phyloP scores from a whole-genome alignment of 2,113 vertebrate genomes.

The Heteronetta atricapilla region DNA sequence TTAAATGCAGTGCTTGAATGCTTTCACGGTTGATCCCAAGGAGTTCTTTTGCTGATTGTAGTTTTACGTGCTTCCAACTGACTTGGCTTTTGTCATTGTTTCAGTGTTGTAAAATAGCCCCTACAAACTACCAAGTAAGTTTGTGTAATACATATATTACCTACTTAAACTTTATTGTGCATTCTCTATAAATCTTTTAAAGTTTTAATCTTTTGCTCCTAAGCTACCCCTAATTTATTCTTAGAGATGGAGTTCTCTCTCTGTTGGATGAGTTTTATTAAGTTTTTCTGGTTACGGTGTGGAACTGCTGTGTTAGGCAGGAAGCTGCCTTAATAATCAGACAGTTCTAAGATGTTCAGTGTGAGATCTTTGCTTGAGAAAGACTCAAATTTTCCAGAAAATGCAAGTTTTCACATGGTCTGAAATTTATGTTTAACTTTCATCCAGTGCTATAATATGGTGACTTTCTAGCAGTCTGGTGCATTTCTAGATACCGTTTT shows the following conservation, averaged over 20 bases:
- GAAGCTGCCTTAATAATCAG: neutral
- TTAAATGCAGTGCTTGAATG: neutral
- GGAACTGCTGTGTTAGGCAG: neutral
- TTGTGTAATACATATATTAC: neutral
- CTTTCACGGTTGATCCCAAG: neutral
- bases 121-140: accelerated
- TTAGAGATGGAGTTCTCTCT: neutral
- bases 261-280: neutral
- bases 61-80: neutral
- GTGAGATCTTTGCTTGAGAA: neutral
- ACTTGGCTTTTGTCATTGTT: neutral
- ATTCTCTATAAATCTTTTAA: neutral
- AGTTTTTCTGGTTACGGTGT: neutral
- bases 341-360: neutral
- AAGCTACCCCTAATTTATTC: neutral
- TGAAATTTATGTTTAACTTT: neutral
- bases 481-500: neutral
- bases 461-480: neutral
- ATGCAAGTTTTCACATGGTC: neutral
- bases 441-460: neutral
- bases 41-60: neutral
- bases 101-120: neutral
- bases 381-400: neutral
- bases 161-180: neutral
- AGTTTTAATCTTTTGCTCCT: neutral